phyloP scores from a whole-genome alignment of 2,888 invertebrate species.

The Mantis religiosa region DNA sequence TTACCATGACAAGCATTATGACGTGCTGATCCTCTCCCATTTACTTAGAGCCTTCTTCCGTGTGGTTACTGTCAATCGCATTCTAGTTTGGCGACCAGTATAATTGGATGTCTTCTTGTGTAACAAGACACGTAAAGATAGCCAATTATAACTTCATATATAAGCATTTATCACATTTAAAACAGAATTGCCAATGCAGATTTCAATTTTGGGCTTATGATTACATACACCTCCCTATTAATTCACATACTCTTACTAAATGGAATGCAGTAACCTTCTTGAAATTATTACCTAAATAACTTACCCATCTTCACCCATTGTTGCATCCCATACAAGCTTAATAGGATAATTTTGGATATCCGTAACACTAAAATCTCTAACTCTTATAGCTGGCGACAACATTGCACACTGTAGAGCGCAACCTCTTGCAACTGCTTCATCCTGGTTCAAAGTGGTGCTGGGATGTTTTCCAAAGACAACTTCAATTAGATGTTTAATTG shows the following conservation, averaged over 20 bases:
- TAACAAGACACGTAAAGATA: no score
- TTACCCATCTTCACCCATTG: constrained; percentile 56
- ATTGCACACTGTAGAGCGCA: constrained; percentile 97
- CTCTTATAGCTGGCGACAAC: constrained; percentile 93
- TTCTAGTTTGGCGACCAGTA: no score
- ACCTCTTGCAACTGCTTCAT: constrained; percentile 95
- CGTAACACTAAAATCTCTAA: constrained; percentile 89
- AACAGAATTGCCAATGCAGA: no score
- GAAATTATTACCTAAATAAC: constrained; percentile 29
- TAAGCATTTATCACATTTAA: no score
- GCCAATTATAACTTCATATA: no score
- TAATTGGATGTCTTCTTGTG: no score
- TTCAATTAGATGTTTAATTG: constrained; percentile 84
- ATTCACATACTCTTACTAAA: not conserved
- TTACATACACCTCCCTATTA: not conserved
- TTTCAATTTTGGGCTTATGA: no score
- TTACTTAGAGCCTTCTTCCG: no score
- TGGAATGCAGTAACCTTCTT: not conserved
- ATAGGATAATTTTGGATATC: constrained; percentile 91
- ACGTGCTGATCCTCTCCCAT: no score
- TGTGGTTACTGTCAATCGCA: no score
- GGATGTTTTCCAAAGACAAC: constrained; percentile 80
- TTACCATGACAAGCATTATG: no score
- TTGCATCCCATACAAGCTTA: constrained; percentile 75
- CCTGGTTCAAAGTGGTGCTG: constrained; percentile 95